phyloP scores from a whole-genome alignment of 2,113 vertebrate genomes.

The Axis porcinus region DNA sequence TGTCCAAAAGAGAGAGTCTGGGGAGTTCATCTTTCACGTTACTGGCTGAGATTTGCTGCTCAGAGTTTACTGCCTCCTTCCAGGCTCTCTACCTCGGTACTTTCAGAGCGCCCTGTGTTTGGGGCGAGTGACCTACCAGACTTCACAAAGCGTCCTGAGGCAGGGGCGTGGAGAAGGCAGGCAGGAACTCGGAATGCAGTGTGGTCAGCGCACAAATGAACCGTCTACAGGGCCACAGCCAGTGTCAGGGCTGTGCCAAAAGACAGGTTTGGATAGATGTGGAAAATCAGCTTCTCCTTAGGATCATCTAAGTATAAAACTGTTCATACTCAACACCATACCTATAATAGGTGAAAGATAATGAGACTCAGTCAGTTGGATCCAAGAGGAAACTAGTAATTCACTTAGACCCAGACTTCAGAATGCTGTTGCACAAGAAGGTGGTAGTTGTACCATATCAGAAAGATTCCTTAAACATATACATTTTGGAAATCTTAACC shows the following conservation, averaged over 20 bases:
- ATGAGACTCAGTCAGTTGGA: neutral
- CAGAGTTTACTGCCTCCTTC: neutral
- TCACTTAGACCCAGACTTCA: neutral
- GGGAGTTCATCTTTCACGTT: neutral
- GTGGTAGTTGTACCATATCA: neutral
- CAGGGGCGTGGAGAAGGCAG: neutral
- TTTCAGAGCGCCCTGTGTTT: neutral
- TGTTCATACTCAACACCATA: neutral
- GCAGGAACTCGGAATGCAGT: neutral
- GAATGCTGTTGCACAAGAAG: neutral
- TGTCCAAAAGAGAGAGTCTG: neutral
- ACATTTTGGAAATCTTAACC: neutral
- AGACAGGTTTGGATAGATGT: neutral
- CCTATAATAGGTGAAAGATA: neutral
- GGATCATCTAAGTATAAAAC: neutral
- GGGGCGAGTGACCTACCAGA: neutral
- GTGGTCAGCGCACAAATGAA: neutral
- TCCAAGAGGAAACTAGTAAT: neutral
- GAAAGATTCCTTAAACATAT: neutral
- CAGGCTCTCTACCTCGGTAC: neutral
- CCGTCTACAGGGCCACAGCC: neutral
- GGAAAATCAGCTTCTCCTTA: neutral
- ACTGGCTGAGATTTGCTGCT: neutral
- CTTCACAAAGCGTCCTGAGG: neutral
- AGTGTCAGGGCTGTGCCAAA: neutral